phyloP scores from a whole-genome alignment of 2,888 invertebrate genomes.

The Lathronympha strigana region DNA sequence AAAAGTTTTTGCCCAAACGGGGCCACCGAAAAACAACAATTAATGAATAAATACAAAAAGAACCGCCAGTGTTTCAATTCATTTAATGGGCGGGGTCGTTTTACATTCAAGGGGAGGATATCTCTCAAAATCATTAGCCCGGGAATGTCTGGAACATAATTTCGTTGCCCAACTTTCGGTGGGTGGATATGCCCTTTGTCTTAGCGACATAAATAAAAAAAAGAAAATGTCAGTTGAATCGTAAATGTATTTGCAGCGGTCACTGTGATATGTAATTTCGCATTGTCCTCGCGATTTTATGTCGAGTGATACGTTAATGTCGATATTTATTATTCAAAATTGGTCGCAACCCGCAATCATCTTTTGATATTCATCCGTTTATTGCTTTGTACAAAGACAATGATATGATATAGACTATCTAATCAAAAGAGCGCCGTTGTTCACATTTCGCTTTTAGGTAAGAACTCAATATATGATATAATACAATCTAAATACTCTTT shows the following conservation, averaged over 20 bases:
- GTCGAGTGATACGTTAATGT: constrained; percentile 67
- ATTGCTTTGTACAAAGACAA: constrained; percentile 10
- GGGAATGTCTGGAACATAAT: constrained; percentile 79
- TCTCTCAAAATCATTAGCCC: constrained; percentile 81
- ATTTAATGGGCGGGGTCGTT: constrained; percentile 79
- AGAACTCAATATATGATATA: too few relatives aligned
- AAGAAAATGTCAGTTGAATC: constrained; percentile 71
- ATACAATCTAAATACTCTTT: too few relatives aligned
- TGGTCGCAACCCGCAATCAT: constrained; percentile 52
- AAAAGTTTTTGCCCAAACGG: constrained; percentile 51
- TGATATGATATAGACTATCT: background rate
- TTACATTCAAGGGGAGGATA: constrained; percentile 84
- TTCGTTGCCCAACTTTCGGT: constrained; percentile 68
- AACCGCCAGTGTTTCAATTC: constrained; percentile 80
- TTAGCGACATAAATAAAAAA: constrained; percentile 69
- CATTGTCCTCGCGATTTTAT: constrained; percentile 70
- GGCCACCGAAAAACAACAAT: constrained; percentile 80
- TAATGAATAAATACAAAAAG: constrained; percentile 75
- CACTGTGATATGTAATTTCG: constrained; percentile 72
- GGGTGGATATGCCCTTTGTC: constrained; percentile 81
- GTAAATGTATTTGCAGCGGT: constrained; percentile 75
- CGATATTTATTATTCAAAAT: constrained; percentile 64
- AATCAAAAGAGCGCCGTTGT: background rate
- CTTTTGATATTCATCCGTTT: constrained; percentile 23
- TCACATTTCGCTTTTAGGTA: too few relatives aligned